Evolutionary conservation across 2,113 vertebrate species (phyloP).

Genomic region (Mobula hypostoma): DNA sequence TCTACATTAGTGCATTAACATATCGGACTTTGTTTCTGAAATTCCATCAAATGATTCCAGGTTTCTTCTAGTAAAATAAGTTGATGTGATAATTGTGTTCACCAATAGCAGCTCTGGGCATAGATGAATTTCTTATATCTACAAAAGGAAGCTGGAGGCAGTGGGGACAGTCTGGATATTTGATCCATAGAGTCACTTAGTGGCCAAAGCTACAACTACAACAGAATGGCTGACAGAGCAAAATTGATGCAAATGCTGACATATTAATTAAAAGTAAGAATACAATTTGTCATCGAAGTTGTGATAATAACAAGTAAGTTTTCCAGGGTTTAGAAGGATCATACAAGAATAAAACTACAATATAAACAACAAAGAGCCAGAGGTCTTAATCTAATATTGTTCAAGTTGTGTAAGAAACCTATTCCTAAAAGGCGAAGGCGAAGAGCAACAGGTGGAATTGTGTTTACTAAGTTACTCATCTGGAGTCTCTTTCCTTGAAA

Average conservation of each 20-base stretch:
- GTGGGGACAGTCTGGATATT: not conserved
- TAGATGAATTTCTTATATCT: not conserved
- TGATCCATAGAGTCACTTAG: not conserved
- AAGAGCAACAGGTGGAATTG: not conserved
- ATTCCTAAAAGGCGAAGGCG: not conserved
- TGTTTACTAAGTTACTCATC: not conserved
- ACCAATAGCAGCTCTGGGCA: no score
- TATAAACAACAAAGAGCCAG: not conserved
- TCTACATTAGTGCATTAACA: no score
- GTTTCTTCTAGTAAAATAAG: no score
- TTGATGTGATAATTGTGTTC: no score
- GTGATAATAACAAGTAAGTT: not conserved
- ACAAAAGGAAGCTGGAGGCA: not conserved
- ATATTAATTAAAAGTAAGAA: not conserved
- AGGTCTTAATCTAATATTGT: not conserved
- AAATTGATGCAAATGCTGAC: not conserved
- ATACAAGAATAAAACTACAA: not conserved
- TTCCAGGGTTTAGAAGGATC: not conserved
- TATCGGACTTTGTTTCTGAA: no score
- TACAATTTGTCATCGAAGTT: not conserved
- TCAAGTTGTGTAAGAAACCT: not conserved
- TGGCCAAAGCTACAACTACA: not conserved
- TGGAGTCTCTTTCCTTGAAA: not conserved
- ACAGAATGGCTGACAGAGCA: not conserved
- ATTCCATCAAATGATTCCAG: no score